Conservation (phyloP, 1,140 invertebrate species). For the Achatina immaculata region DNA sequence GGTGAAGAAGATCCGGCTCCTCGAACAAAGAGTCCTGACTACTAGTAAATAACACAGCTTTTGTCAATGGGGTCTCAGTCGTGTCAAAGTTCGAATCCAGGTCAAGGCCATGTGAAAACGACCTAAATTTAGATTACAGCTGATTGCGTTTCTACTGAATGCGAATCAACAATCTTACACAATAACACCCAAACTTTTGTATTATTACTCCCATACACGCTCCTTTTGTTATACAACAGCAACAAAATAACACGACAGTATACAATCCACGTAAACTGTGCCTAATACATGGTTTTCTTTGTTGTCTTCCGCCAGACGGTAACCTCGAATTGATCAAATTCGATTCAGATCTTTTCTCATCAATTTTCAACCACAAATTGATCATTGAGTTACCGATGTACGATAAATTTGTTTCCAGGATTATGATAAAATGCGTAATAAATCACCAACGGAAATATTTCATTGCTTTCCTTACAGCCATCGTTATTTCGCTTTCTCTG, state of each 20-base stretch:
- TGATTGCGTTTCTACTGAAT: slow-evolving; percentile 34
- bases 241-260: too few relatives aligned
- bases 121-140: slow-evolving; percentile 33
- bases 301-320: neutral
- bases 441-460: neutral
- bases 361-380: too few relatives aligned
- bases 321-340: neutral
- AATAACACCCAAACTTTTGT: too few relatives aligned
- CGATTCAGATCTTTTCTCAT: too few relatives aligned
- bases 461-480: neutral
- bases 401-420: too few relatives aligned
- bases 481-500: neutral
- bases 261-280: neutral
- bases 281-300: slow-evolving; percentile 15
- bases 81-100: slow-evolving; percentile 9
- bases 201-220: too few relatives aligned
- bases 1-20: too few relatives aligned
- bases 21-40: too few relatives aligned
- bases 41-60: neutral
- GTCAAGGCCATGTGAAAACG: slow-evolving; percentile 25
- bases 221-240: too few relatives aligned
- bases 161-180: too few relatives aligned
- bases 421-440: too few relatives aligned
- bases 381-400: too few relatives aligned
- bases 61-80: neutral